Percentiles rank a stretch among this genome's conserved stretches.
phyloP scores from a whole-genome alignment of 2,888 invertebrate species.

The Loripinus fragilis region DNA sequence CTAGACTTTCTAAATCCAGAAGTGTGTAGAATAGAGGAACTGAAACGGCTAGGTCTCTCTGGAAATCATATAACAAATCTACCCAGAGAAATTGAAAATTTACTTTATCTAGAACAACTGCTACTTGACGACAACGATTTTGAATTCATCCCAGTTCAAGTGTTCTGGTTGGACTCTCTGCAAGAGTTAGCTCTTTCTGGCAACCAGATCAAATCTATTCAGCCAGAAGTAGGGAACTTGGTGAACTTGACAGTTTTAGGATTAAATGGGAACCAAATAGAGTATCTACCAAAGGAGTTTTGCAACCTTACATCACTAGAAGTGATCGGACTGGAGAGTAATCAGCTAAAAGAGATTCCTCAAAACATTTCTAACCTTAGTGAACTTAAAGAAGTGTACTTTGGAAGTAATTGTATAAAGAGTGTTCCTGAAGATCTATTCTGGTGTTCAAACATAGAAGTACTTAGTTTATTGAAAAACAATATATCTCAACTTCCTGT shows the following conservation, averaged over 20 bases:
- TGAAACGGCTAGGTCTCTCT: slow-evolving; percentile 74
- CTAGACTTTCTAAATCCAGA: slow-evolving; percentile 76
- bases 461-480: slow-evolving; percentile 77
- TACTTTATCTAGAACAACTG: slow-evolving; percentile 73
- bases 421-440: slow-evolving; percentile 78
- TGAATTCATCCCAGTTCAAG: slow-evolving; percentile 79
- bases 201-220: slow-evolving; percentile 72
- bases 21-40: slow-evolving; percentile 75
- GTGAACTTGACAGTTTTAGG: slow-evolving; percentile 73
- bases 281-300: slow-evolving; percentile 73
- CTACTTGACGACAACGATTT: slow-evolving; percentile 79
- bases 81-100: slow-evolving; percentile 77
- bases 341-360: slow-evolving; percentile 72
- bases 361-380: slow-evolving; percentile 74
- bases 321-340: slow-evolving; percentile 77
- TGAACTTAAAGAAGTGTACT: slow-evolving; percentile 76
- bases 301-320: slow-evolving; percentile 68
- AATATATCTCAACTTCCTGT: slow-evolving; percentile 75
- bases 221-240: slow-evolving; percentile 73
- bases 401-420: slow-evolving; percentile 75
- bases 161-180: slow-evolving; percentile 75
- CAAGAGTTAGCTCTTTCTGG: slow-evolving; percentile 78
- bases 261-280: slow-evolving; percentile 77
- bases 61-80: slow-evolving; percentile 80
- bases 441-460: slow-evolving; percentile 72